Percentiles rank a stretch among this genome's conserved stretches.
Conservation (phyloP, 2,888 invertebrate species). For the Amblyjoppa proteus region DNA sequence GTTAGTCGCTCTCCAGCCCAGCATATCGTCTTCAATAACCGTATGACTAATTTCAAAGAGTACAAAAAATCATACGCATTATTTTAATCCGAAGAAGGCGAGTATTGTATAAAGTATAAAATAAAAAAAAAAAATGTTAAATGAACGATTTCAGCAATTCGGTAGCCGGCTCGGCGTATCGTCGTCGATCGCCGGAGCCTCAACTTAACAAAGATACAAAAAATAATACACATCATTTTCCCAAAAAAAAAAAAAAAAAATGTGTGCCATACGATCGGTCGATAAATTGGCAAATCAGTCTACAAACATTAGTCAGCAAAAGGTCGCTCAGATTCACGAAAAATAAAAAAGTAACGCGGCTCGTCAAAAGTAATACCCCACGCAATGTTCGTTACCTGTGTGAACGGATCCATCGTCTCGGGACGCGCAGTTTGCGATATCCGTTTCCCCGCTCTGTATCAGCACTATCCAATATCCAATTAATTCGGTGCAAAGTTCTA, state of each 20-base stretch:
- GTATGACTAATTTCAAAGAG: too few species aligned
- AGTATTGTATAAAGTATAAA: not conserved
- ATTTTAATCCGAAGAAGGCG: not conserved
- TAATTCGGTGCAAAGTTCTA: conserved; percentile 7
- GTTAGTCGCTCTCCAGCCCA: too few species aligned
- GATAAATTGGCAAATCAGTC: not conserved
- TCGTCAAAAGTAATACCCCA: not conserved
- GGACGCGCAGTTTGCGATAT: conserved; percentile 42
- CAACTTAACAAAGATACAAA: not conserved
- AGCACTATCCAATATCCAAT: not conserved
- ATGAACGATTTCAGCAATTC: too few species aligned
- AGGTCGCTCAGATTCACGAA: not conserved
- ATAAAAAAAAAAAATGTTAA: too few species aligned
- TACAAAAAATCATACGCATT: too few species aligned
- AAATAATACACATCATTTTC: not conserved
- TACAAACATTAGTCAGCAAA: not conserved
- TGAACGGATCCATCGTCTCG: conserved; percentile 88
- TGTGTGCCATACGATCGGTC: not conserved
- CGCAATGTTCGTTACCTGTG: conserved; percentile 86
- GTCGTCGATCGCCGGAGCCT: not conserved
- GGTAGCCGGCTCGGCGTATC: too few species aligned
- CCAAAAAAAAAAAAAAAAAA: not conserved
- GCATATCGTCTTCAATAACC: too few species aligned
- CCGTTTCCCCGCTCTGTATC: not conserved
- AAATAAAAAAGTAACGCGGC: not conserved